Conservation (phyloP, 2,888 invertebrate species). For the Nephrocerus scutellatus region DNA sequence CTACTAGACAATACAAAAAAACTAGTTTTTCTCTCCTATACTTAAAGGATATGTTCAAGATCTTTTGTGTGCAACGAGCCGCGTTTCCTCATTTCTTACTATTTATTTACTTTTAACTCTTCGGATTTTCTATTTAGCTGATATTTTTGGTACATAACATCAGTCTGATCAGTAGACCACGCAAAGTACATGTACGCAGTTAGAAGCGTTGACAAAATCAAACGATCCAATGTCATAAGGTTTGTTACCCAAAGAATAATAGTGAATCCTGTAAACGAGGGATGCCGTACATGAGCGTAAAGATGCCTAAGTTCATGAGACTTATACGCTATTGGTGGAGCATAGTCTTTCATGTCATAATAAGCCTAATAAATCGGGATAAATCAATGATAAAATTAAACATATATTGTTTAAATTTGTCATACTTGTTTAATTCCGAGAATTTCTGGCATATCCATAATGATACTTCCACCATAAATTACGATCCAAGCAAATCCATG, state of each 20-base stretch:
- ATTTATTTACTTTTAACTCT: slow-evolving; percentile 46
- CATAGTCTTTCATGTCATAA: slow-evolving; percentile 51
- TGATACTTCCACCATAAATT: slow-evolving; percentile 55
- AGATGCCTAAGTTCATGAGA: slow-evolving; percentile 51
- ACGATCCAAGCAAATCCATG: slow-evolving; percentile 54
- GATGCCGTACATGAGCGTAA: slow-evolving; percentile 56
- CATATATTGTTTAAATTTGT: neutral
- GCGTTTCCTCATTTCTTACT: too few relatives aligned
- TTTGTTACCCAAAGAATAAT: slow-evolving; percentile 55
- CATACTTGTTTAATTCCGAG: slow-evolving; percentile 55
- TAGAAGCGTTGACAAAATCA: slow-evolving; percentile 51
- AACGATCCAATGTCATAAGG: slow-evolving; percentile 57
- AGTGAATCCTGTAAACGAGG: slow-evolving; percentile 55
- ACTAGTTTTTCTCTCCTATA: too few relatives aligned
- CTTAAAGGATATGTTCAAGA: too few relatives aligned
- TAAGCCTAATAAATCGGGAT: slow-evolving; percentile 46
- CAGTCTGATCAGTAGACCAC: slow-evolving; percentile 55
- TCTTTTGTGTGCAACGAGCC: too few relatives aligned
- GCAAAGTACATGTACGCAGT: slow-evolving; percentile 55
- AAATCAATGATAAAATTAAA: slow-evolving; percentile 1
- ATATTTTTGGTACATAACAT: slow-evolving; percentile 52
- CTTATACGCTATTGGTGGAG: slow-evolving; percentile 51
- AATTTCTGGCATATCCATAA: slow-evolving; percentile 57
- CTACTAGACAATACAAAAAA: too few relatives aligned
- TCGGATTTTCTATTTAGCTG: slow-evolving; percentile 50